phyloP scores from a whole-genome alignment of 2,797 vertebrate species.

The Hoplostethus mediterraneus region DNA sequence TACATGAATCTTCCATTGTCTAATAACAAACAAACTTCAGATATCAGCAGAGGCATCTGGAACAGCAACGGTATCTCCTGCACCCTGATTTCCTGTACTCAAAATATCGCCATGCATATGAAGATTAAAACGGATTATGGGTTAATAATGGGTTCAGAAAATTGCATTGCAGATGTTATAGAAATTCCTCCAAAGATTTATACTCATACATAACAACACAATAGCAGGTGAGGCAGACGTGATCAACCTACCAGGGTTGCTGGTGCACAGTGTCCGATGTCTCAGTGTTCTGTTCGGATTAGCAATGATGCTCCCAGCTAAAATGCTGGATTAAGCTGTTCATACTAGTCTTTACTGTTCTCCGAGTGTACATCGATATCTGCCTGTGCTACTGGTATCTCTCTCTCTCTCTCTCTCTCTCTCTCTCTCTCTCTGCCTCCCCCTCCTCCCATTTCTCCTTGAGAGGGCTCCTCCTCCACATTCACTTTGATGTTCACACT shows the following conservation, averaged over 20 bases:
- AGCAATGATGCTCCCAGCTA: conserved; percentile 47
- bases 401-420: conserved; percentile 24
- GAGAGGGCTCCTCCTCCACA: conserved; percentile 80
- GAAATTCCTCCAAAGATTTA: not conserved
- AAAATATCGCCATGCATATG: not conserved
- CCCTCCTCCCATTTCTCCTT: conserved; percentile 22
- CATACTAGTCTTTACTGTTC: conserved; percentile 48
- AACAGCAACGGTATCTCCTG: conserved; percentile 16
- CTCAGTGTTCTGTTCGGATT: conserved; percentile 45
- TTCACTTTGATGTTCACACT: conserved; percentile 77
- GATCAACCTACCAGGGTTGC: conserved; percentile 70
- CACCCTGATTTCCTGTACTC: not conserved
- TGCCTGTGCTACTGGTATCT: conserved; percentile 58
- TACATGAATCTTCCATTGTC: not conserved
- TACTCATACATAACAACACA: conserved; percentile 25
- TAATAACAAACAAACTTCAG: conserved; percentile 38
- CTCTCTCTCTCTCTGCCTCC: conserved; percentile 15
- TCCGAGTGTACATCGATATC: conserved; percentile 45
- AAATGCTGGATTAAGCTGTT: conserved; percentile 47
- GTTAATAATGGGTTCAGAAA: not conserved
- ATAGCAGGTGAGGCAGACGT: conserved; percentile 47
- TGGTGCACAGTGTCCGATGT: conserved; percentile 51
- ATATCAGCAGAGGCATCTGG: not conserved
- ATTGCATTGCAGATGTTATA: conserved; percentile 7
- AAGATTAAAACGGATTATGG: not conserved